Conservation (phyloP, 2,888 invertebrate species). For the Listrodromus nycthemerus region DNA sequence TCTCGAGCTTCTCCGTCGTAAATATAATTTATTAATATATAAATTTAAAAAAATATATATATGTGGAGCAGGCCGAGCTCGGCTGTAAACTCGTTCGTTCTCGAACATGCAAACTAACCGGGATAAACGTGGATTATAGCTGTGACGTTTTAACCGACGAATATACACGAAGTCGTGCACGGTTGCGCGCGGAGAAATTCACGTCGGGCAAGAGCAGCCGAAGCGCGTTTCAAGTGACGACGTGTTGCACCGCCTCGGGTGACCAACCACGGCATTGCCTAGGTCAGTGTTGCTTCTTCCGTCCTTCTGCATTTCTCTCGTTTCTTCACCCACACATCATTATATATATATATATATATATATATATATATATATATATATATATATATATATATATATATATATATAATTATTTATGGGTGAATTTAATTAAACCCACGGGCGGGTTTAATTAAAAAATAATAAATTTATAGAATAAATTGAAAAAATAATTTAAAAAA, state of each 20-base stretch:
- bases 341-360: too few relatives aligned
- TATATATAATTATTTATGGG: too few relatives aligned
- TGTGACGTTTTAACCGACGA: conserved; percentile 7
- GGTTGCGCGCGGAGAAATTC: conserved; percentile 13
- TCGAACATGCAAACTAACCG: conserved; percentile 19
- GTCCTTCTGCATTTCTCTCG: conserved; percentile 17
- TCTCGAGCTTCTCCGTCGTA: too few relatives aligned
- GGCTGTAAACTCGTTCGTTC: background rate
- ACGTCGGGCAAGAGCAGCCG: conserved; percentile 41
- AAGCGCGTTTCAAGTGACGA: conserved; percentile 47
- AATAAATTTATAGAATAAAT: too few relatives aligned
- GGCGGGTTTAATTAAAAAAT: too few relatives aligned
- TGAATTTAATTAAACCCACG: too few relatives aligned
- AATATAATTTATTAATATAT: too few relatives aligned
- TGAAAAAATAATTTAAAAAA: too few relatives aligned
- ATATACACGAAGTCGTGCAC: background rate
- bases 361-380: background rate
- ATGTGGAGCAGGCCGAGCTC: conserved; percentile 1
- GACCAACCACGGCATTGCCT: conserved; percentile 64
- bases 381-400: background rate
- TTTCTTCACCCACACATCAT: conserved; percentile 15
- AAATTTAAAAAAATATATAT: too few relatives aligned
- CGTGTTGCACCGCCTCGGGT: conserved; percentile 33
- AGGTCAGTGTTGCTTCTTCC: conserved; percentile 72
- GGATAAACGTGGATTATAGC: conserved; percentile 16